Evolutionary conservation across 2,113 vertebrate species (phyloP).

Genomic region (Coryphaenoides rupestris): DNA sequence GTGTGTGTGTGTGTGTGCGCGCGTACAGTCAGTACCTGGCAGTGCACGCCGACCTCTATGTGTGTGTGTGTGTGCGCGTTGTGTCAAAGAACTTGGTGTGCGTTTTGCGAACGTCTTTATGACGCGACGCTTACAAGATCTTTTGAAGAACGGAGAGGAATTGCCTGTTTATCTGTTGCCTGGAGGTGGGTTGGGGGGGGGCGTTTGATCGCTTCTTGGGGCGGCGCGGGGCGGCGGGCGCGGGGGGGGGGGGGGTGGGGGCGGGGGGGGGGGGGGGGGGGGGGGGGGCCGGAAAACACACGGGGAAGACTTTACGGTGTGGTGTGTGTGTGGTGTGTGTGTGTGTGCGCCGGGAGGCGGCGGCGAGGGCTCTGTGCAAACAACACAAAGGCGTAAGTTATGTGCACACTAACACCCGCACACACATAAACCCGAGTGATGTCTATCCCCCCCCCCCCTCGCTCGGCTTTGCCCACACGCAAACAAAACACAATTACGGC

Average conservation of each 20-base stretch:
- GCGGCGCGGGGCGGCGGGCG: slow-evolving; percentile 69
- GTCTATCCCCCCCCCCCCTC: not conserved
- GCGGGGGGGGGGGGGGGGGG: too few species aligned
- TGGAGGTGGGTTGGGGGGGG: not conserved
- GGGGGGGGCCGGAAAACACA: not conserved
- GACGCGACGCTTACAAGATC: slow-evolving; percentile 33
- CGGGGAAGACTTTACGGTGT: not conserved
- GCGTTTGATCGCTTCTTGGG: slow-evolving; percentile 50
- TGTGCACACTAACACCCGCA: not conserved
- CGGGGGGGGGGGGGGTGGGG: slow-evolving; percentile 8
- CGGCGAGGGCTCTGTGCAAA: too few species aligned
- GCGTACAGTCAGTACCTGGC: too few species aligned
- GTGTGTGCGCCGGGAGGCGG: not conserved
- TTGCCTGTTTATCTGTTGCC: slow-evolving; percentile 25
- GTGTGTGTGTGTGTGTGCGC: too few species aligned
- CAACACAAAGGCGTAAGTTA: not conserved
- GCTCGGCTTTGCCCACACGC: not conserved
- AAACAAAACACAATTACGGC: not conserved
- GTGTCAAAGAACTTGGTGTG: slow-evolving; percentile 15
- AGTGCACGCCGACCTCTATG: too few species aligned
- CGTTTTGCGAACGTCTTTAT: slow-evolving; percentile 10
- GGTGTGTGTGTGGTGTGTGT: not conserved
- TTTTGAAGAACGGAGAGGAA: slow-evolving; percentile 39
- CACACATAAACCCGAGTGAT: not conserved
- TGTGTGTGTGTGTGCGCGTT: not conserved